A percentile compares a stretch with the other conserved stretches of the same genome.
phyloP scores from a whole-genome alignment of 2,797 vertebrate genomes.

The Pantherophis alleghaniensis region DNA sequence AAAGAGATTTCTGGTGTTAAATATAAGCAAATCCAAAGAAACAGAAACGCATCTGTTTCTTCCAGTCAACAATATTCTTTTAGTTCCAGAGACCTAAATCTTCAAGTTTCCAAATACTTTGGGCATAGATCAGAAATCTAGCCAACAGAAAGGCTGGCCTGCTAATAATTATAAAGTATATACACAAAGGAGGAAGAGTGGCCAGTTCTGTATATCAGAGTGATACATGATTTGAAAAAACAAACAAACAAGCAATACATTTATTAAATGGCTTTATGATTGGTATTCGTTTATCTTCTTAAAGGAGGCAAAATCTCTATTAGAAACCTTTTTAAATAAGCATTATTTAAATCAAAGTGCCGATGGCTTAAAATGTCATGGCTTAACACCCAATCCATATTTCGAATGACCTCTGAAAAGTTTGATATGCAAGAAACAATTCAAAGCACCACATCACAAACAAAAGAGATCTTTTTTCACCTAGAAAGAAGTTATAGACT shows the following conservation, averaged over 20 bases:
- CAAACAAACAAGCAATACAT: slow-evolving; percentile 54
- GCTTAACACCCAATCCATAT: slow-evolving; percentile 50
- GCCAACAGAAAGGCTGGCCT: slow-evolving; percentile 41
- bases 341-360: slow-evolving; percentile 63
- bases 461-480: background rate
- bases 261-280: slow-evolving; percentile 61
- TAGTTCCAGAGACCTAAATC: background rate
- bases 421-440: background rate
- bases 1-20: background rate
- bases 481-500: background rate
- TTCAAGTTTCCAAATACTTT: slow-evolving; percentile 41
- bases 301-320: slow-evolving; percentile 19
- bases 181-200: slow-evolving; percentile 41
- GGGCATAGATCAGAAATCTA: slow-evolving; percentile 11
- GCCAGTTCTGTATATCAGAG: slow-evolving; percentile 41
- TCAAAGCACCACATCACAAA: background rate
- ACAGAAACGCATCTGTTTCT: background rate
- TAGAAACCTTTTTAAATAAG: slow-evolving; percentile 41
- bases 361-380: slow-evolving; percentile 55
- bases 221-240: slow-evolving; percentile 51
- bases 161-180: slow-evolving; percentile 20
- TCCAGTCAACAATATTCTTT: background rate
- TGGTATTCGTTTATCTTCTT: slow-evolving; percentile 63
- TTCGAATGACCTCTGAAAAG: slow-evolving; percentile 19
- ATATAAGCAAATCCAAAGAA: background rate